These are phyloP conservation scores for Caenorhabditis sp. DNA, from an alignment of 2,888 invertebrate genomes.

Conservation along the genomic window DNA sequence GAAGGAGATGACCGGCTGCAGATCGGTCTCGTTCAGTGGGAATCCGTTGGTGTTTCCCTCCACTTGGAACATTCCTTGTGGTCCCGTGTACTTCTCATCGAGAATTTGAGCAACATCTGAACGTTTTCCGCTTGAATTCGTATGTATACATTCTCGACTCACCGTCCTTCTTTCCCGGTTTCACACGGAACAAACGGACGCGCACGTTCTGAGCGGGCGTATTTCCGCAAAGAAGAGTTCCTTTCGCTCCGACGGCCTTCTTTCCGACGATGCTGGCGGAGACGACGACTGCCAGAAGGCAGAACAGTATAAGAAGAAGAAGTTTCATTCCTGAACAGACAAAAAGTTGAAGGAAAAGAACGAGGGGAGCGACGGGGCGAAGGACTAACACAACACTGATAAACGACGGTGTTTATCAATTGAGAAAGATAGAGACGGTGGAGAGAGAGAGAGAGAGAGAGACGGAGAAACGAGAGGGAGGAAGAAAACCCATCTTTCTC, in stretches of 20 bases:
- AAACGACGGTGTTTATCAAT: conserved; percentile 52
- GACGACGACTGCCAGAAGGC: conserved; percentile 17
- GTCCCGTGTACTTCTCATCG: conserved; percentile 60
- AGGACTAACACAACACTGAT: conserved; percentile 49
- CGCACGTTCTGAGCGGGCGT: conserved; percentile 63
- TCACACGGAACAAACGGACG: conserved; percentile 65
- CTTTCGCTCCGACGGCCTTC: conserved; percentile 59
- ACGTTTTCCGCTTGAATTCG: background rate
- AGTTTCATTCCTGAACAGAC: conserved; percentile 39
- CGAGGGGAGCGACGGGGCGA: conserved; percentile 19
- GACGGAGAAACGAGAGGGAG: conserved; percentile 1
- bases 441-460: conserved; percentile 7
- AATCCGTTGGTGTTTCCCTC: conserved; percentile 69
- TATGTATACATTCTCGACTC: background rate
- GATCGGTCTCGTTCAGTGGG: conserved; percentile 65
- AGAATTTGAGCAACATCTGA: conserved; percentile 63
- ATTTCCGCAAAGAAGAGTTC: conserved; percentile 64
- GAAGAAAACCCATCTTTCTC: conserved; percentile 13
- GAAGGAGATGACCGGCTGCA: conserved; percentile 60
- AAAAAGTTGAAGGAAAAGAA: conserved; percentile 10
- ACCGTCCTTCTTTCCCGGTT: conserved; percentile 64
- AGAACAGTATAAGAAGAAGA: conserved; percentile 24
- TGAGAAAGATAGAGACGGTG: conserved; percentile 7
- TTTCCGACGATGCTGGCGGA: conserved; percentile 49
- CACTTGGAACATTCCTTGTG: conserved; percentile 66